These are phyloP conservation scores for roundworm (Caenorhabditis elegans) DNA, from an alignment of 1,140 invertebrate genomes.

Conservation along the genomic window WBcel235 BX284604.4:10295001-10295500, in stretches of 20 bases:
- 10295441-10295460: background rate
- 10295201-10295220: background rate
- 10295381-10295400: no score
- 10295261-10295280: background rate
- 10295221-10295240: background rate
- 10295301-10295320: background rate
- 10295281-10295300: background rate
- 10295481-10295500: background rate
- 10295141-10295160: background rate
- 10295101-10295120: background rate
- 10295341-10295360: background rate
- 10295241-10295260: background rate
- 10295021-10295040: no score
- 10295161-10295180: background rate
- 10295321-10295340: no score
- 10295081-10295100: background rate
- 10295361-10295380: no score
- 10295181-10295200: background rate
- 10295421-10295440: background rate
- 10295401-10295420: background rate
- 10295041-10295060: slow-evolving; percentile 8
- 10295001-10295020: background rate
- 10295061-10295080: background rate
- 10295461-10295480: no score
- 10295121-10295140: background rate